Evolutionary conservation across 2,113 vertebrate genomes (phyloP), one percentile per base, ranked within the genome.

Genomic region (Girardinichthys multiradiatus): DNA sequence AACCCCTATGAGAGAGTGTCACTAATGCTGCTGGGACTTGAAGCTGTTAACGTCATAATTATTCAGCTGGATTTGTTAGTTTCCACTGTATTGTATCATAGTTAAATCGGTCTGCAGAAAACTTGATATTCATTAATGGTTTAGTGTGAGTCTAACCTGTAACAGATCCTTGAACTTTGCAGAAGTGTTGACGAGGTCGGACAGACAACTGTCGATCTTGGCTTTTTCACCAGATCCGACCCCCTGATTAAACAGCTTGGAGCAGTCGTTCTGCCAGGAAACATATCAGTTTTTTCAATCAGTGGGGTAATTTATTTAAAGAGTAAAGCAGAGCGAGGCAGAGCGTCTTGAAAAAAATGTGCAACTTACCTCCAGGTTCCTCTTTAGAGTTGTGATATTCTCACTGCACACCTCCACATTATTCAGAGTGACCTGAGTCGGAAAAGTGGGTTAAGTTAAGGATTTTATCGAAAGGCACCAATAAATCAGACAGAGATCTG

Each of bases 181-280:
- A 58, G 98, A 98, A 28, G 97, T 96, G 0, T 95, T 96, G 57
- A 96, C 95, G 72, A 99, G 93, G 88, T 99, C 98, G 0, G 95
- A 95, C 70, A 99, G 93, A 87, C 98, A 99, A 93, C 98, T 99
- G 80, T 99, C 97, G 62, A 98, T 96, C 93, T 99, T 99, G 81
- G 96, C 96, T 79, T 96, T 95, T 24, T 97, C 97, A 19, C 97
- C 97, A 31, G 92, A 91, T 61, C 95, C 94, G 0, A 95, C 86
- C 15, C 95, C 96, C 75, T 97, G 97, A 86, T 77, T 96, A 66
- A 99, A 97, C 75, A 99, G 87, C 84, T 98, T 99, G 73, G 94
- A 92, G 84, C 98, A 99, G 88, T 99, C 97, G 3, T 95, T 97
- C 98, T 99, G 91, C 29, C 35, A 76, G 28, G 58, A 4, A 19